phyloP scores from a whole-genome alignment of 2,113 vertebrate species.

The Struthio camelus region DNA sequence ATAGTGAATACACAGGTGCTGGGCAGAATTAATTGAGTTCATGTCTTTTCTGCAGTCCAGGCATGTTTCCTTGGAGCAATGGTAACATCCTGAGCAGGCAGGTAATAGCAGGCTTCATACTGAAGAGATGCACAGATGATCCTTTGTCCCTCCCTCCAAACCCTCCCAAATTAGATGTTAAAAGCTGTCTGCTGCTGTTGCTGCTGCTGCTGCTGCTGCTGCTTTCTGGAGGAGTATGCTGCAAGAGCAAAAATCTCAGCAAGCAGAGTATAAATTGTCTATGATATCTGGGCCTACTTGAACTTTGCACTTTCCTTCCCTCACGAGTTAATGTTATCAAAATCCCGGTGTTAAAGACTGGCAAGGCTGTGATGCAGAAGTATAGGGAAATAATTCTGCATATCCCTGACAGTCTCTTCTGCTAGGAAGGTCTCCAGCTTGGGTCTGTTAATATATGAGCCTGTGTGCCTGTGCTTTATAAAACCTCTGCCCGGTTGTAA shows the following conservation, averaged over 20 bases:
- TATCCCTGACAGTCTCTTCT: background rate
- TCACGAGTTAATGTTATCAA: background rate
- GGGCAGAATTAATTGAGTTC: conserved; percentile 12
- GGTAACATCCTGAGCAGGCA: background rate
- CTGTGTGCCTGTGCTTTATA: background rate
- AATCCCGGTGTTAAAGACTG: background rate
- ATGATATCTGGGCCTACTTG: background rate
- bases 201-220: conserved; percentile 4
- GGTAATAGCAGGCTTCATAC: background rate
- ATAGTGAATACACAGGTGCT: background rate
- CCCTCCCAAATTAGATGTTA: background rate
- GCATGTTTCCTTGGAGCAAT: background rate
- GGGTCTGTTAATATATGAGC: background rate
- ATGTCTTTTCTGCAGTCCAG: background rate
- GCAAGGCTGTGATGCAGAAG: background rate
- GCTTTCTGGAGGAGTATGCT: background rate
- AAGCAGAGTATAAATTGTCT: background rate
- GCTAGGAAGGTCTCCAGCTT: background rate
- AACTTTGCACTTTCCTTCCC: conserved; percentile 19
- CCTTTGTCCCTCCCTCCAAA: background rate
- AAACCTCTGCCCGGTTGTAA: background rate
- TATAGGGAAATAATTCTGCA: background rate
- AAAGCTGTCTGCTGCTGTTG: background rate
- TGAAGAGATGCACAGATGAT: background rate
- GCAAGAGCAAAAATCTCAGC: background rate